phyloP scores from a whole-genome alignment of 1,140 invertebrate species.

The Asbolus verrucosus region DNA sequence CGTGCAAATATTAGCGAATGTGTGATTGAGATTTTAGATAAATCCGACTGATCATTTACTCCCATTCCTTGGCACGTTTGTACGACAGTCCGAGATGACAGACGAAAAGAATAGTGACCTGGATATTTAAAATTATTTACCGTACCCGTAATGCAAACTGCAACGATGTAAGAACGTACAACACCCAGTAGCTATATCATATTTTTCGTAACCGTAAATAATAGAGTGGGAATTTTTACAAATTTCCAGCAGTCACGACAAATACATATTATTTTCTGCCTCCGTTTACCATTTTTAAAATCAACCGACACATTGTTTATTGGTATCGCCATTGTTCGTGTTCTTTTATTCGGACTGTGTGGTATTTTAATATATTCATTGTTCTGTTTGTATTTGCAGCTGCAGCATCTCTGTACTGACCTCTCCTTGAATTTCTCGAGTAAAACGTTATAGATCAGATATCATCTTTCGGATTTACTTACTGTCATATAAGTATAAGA shows the following conservation, averaged over 20 bases:
- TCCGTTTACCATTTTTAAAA: slow-evolving; percentile 58
- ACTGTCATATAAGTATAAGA: too few relatives aligned
- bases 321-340: slow-evolving; percentile 62
- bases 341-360: slow-evolving; percentile 63
- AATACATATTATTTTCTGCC: slow-evolving; percentile 62
- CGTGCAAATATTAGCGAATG: too few relatives aligned
- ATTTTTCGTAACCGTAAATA: slow-evolving; percentile 50
- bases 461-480: slow-evolving; percentile 1
- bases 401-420: slow-evolving; percentile 26
- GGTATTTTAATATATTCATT: slow-evolving; percentile 63
- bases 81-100: too few relatives aligned
- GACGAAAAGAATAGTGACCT: slow-evolving; percentile 11
- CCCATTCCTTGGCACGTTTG: too few relatives aligned
- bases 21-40: too few relatives aligned
- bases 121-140: slow-evolving; percentile 32
- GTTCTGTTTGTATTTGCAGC: slow-evolving; percentile 50
- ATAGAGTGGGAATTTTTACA: slow-evolving; percentile 52
- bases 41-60: too few relatives aligned
- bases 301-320: slow-evolving; percentile 62
- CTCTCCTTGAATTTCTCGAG: slow-evolving; percentile 21
- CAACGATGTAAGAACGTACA: slow-evolving; percentile 13
- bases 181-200: slow-evolving; percentile 51
- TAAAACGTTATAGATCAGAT: not conserved
- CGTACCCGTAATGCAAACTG: slow-evolving; percentile 28
- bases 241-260: slow-evolving; percentile 59